Percentiles rank a stretch among this genome's conserved stretches.
Evolutionary conservation across 2,888 invertebrate genomes (phyloP).

Genomic region (Cephus spinipes): DNA sequence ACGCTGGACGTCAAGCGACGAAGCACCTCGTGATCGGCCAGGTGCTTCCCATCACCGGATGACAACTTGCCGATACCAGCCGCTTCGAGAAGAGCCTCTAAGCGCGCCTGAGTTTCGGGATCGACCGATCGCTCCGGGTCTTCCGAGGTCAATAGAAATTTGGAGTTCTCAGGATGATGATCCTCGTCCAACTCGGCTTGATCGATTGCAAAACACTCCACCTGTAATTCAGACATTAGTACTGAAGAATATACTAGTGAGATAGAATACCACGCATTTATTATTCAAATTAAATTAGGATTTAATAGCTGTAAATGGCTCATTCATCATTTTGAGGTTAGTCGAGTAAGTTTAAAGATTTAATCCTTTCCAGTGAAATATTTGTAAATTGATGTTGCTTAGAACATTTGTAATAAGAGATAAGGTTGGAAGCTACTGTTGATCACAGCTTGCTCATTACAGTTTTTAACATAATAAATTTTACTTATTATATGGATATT

Average conservation of each 20-base stretch:
- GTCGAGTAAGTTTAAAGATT: not conserved
- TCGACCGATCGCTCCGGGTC: constrained; percentile 79
- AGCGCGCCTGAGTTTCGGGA: constrained; percentile 89
- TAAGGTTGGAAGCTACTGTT: not conserved
- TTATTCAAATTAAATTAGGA: not conserved
- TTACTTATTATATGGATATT: not conserved
- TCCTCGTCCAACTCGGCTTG: constrained; percentile 76
- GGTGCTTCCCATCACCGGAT: constrained; percentile 83
- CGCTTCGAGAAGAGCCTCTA: constrained; percentile 94
- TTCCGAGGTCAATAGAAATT: constrained; percentile 74
- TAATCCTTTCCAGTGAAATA: not conserved
- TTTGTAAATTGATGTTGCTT: not conserved
- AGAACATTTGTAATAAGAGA: not conserved
- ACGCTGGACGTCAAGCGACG: constrained; percentile 88
- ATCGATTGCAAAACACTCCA: constrained; percentile 79
- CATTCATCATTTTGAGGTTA: not conserved
- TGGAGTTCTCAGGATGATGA: constrained; percentile 72
- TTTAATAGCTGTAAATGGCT: not conserved
- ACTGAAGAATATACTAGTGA: constrained; percentile 9
- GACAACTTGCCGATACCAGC: constrained; percentile 89
- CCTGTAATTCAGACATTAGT: constrained; percentile 66
- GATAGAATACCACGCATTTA: constrained; percentile 20
- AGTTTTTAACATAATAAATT: not conserved
- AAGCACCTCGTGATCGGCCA: constrained; percentile 90
- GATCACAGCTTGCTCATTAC: not conserved